These are phyloP conservation scores for Macropus fuliginosus DNA, from an alignment of 2,797 vertebrate species.

Conservation along the genomic window DNA sequence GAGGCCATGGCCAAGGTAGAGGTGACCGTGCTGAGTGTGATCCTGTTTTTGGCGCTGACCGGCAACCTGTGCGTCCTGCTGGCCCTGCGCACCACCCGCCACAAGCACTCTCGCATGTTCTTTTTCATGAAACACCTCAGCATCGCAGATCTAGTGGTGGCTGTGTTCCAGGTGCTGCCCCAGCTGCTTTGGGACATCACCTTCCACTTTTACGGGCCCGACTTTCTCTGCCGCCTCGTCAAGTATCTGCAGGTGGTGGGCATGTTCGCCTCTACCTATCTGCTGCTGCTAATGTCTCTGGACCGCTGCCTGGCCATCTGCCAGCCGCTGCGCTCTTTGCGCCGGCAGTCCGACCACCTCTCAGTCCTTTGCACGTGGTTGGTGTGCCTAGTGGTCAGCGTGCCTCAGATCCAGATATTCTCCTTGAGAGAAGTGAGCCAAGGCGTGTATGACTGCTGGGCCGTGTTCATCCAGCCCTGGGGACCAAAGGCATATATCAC, in stretches of 20 bases:
- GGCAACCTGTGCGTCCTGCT: conserved; percentile 96
- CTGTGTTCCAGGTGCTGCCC: conserved; percentile 96
- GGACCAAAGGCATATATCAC: conserved; percentile 96
- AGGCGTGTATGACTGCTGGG: conserved; percentile 97
- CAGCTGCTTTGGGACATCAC: conserved; percentile 99
- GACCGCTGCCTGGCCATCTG: conserved; percentile 98
- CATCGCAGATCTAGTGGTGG: conserved; percentile 97
- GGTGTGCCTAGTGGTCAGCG: conserved; percentile 94
- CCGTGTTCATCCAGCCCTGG: conserved; percentile 96
- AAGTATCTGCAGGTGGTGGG: conserved; percentile 98
- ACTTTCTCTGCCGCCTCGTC: conserved; percentile 94
- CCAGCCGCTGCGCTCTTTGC: conserved; percentile 92
- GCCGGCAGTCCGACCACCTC: conserved; percentile 90
- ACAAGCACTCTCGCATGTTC: conserved; percentile 96
- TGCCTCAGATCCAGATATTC: conserved; percentile 96
- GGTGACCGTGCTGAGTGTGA: conserved; percentile 92
- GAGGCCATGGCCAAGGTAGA: conserved; percentile 98
- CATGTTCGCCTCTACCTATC: conserved; percentile 99
- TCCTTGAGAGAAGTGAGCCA: conserved; percentile 91
- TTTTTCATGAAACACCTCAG: conserved; percentile 99
- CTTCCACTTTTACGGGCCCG: conserved; percentile 96
- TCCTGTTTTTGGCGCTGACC: conserved; percentile 92
- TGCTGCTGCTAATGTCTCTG: conserved; percentile 97
- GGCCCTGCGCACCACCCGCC: conserved; percentile 92
- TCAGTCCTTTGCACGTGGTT: conserved; percentile 94